Conservation (phyloP, 2,888 invertebrate species). For the Megalurothrips usitatus region DNA sequence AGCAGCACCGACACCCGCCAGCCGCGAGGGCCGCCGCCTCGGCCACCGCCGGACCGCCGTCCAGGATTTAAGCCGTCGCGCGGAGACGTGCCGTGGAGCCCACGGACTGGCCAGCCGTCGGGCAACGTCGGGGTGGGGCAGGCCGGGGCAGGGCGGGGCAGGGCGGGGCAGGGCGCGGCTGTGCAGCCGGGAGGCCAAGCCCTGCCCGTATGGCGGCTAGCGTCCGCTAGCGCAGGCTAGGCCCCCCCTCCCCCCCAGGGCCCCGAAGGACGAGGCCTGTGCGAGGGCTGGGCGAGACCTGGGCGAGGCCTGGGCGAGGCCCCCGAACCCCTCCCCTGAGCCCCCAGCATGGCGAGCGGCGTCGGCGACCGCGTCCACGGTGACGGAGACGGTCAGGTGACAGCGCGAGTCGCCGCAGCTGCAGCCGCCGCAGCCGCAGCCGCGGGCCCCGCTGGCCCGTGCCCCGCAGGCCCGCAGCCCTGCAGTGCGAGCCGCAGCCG, state of each 20-base stretch:
- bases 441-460: not conserved
- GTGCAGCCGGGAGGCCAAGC: not conserved
- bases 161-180: not conserved
- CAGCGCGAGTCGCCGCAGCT: not conserved
- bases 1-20: not conserved
- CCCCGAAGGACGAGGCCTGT: too few species aligned
- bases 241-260: not conserved
- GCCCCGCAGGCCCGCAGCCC: not conserved
- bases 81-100: too few species aligned
- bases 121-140: not conserved
- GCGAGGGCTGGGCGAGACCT: too few species aligned
- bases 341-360: constrained; percentile 9
- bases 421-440: not conserved
- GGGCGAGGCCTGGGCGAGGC: too few species aligned
- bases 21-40: not conserved
- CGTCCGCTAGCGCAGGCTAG: not conserved
- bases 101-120: not conserved
- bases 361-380: not conserved
- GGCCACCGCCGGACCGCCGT: not conserved
- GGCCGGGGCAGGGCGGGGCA: not conserved
- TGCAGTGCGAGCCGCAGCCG: not conserved
- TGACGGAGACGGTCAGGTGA: not conserved
- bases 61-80: too few species aligned
- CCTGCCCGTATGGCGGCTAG: constrained; percentile 11
- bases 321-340: not conserved